Conservation (phyloP, 1,140 invertebrate genomes). For the Bursaphelenchus mucronatus region DNA sequence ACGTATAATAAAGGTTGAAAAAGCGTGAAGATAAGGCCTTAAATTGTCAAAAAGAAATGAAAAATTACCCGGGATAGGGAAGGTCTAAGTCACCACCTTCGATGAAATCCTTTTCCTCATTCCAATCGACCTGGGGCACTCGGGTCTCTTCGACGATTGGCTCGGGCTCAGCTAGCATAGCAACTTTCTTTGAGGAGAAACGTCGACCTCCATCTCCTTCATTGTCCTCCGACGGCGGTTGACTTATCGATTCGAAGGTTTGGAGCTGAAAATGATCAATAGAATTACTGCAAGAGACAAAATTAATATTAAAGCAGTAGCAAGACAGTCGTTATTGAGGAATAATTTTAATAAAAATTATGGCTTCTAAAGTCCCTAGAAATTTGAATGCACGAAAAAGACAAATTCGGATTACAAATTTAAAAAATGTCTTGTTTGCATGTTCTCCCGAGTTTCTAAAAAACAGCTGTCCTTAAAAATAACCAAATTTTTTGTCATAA, state of each 20-base stretch:
- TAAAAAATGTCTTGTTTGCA: too few species aligned
- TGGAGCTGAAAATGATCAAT: background rate
- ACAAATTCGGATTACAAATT: too few species aligned
- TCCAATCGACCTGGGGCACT: conserved; percentile 37
- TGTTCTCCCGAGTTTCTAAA: background rate
- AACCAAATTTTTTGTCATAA: background rate
- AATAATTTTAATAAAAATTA: too few species aligned
- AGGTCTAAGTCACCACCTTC: conserved; percentile 29
- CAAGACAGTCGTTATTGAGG: background rate
- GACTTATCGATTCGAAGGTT: background rate
- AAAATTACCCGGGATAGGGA: conserved; percentile 53
- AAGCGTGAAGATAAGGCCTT: background rate
- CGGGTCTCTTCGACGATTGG: background rate
- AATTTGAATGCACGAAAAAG: too few species aligned
- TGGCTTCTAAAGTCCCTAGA: too few species aligned
- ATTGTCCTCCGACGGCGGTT: conserved; percentile 7
- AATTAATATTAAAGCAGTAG: too few species aligned
- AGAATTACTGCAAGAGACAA: background rate
- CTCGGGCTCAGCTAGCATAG: background rate
- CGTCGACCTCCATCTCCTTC: conserved; percentile 2
- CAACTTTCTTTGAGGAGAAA: background rate
- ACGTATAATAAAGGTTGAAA: background rate
- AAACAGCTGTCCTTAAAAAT: background rate
- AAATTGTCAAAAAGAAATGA: background rate
- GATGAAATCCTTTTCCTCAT: conserved; percentile 40